These are phyloP conservation scores for Melanotaenia parkinsoni DNA, from an alignment of 2,797 vertebrate species.

Conservation along the genomic window DNA sequence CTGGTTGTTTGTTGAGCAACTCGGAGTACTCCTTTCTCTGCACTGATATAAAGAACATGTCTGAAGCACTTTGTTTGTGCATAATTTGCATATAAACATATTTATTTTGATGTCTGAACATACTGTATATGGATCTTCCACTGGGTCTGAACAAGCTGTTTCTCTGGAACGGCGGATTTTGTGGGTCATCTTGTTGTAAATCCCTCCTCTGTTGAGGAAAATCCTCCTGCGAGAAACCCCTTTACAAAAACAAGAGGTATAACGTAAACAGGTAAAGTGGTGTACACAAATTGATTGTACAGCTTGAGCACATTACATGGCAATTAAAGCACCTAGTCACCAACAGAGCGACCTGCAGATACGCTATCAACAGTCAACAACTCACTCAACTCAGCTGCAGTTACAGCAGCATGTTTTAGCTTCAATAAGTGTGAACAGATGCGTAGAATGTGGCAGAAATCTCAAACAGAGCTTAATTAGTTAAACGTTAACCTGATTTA, in stretches of 20 bases:
- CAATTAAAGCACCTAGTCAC: conserved; percentile 19
- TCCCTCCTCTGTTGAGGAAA: conserved; percentile 50
- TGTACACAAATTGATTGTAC: background rate
- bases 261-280: background rate
- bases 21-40: conserved; percentile 91
- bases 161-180: conserved; percentile 9
- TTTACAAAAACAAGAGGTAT: conserved; percentile 21
- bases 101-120: conserved; percentile 49
- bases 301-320: background rate
- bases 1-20: conserved; percentile 69
- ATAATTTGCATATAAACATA: background rate
- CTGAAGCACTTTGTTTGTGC: background rate
- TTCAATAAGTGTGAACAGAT: conserved; percentile 5
- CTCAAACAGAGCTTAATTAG: background rate
- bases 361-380: conserved; percentile 18
- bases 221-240: conserved; percentile 62
- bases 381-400: background rate
- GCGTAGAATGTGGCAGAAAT: background rate
- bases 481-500: conserved; percentile 12
- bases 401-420: conserved; percentile 24
- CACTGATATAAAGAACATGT: conserved; percentile 71
- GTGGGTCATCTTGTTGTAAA: conserved; percentile 56
- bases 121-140: conserved; percentile 91
- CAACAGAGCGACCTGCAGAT: conserved; percentile 15
- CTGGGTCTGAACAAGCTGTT: conserved; percentile 83